Base-by-base conservation (phyloP, 35 echinoderm and acorn worm genomes). In the Patiria miniata region DNA sequence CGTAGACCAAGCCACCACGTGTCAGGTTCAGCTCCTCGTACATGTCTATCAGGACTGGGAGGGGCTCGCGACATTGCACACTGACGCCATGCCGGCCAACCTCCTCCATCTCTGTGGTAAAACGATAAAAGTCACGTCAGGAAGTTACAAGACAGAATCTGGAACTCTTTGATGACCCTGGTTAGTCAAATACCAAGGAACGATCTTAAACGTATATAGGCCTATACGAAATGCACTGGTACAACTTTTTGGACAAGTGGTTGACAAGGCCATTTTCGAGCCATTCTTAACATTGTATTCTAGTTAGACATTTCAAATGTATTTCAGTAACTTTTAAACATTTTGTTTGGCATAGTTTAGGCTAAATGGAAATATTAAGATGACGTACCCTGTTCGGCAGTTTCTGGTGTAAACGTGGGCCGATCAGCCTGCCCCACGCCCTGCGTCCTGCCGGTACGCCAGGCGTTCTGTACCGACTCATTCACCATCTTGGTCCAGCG, bases 41-140 rank as follows among this genome's bases (percentile, higher is more conserved):
- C 87, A 90, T 90, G 80, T 90, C 87, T 12, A 90, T 33, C 8
- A 83, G 52, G 42, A 52, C 68, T 5, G 54, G 87, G 36, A 76
- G 59, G 19, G 87, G 80, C 37, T 83, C 78, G 40, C 40, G 21
- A 36, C 87, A 90, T 16, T 34, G 23, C 23, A 83, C 53, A 2
- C 38, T 38, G 5, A 51, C 28, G 10, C 53, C 57, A 32, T 90
- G 87, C 1, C 8, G 12, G 10, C 40, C 40, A 16, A 81, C 42
- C 16, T 47, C 79, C n/a, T 26, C 60, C 60, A 82, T 52, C 2
- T 56, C 87, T 90, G 85, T 21, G 51, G 17, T 17, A 36, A 21
- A 21, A 61, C 28, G 80, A 80, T 18, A 23, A 39, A 21, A 54
- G 51, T 82, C 12, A 82, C 19, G 16, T 18, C 17, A 78, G 6